Evolutionary conservation across 1,140 invertebrate genomes (phyloP), one percentile per base, ranked within the genome.

Genomic region (Conopomorpha cramerella): DNA sequence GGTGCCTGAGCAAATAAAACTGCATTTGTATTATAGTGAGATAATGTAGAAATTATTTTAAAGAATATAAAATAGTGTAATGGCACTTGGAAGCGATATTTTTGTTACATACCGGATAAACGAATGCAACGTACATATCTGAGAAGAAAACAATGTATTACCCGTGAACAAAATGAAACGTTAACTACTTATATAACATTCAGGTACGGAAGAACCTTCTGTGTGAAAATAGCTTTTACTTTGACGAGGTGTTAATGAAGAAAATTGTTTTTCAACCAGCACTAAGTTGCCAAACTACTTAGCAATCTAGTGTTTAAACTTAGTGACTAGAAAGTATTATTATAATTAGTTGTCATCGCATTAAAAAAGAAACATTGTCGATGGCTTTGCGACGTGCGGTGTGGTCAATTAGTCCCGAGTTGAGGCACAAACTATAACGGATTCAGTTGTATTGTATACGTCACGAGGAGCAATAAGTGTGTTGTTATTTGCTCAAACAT

Each of bases 81-180:
- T n/a, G 49, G 43, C 49, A 55, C 43, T 45, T 12, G 30, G 30
- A 41, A 30, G 41, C 48, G 43, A 38, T 55, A 54, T 55, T 54
- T 58, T 62, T 58, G 45, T 52, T 62, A 52, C 38, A 41, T 34
- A 40, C n/a, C n/a, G n/a, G n/a, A n/a, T n/a, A n/a, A n/a, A n/a
- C n/a, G n/a, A 45, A 46, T 36, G 48, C 49, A 34, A 54, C 55
- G 52, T 59, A n/a, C n/a, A n/a, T n/a, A n/a, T n/a, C n/a, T n/a
- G n/a, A n/a, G n/a, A n/a, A n/a, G n/a, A n/a, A n/a, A n/a, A n/a
- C n/a, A n/a, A n/a, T n/a, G n/a, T n/a, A n/a, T n/a, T n/a, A n/a
- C n/a, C n/a, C n/a, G n/a, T n/a, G n/a, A n/a, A n/a, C n/a, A n/a
- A n/a, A n/a, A n/a, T n/a, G n/a, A n/a, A n/a, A n/a, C n/a, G n/a